Percentiles rank a stretch among this genome's conserved stretches.
These are phyloP conservation scores for Gasterosteus aculeatus DNA, from an alignment of 2,113 vertebrate genomes.

Conservation along the genomic window DNA sequence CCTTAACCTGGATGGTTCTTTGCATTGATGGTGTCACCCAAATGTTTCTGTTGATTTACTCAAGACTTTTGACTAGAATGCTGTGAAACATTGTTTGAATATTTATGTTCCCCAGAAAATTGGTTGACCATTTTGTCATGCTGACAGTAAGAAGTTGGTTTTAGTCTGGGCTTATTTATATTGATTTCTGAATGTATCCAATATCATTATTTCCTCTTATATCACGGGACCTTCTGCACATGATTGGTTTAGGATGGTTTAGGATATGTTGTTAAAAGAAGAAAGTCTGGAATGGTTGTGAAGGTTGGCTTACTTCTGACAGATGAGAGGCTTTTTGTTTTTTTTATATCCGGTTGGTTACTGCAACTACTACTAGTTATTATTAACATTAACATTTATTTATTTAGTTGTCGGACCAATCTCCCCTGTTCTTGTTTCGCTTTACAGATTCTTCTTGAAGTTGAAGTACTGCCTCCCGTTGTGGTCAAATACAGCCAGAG, in stretches of 20 bases:
- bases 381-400: too few species aligned
- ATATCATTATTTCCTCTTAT: not conserved
- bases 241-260: not conserved
- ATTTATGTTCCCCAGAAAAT: not conserved
- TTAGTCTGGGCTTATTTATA: not conserved
- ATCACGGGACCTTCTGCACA: not conserved
- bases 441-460: conserved; percentile 48
- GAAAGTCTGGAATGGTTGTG: too few species aligned
- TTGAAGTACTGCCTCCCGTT: conserved; percentile 7
- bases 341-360: too few species aligned
- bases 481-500: conserved; percentile 29
- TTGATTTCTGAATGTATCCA: not conserved
- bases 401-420: too few species aligned
- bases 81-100: not conserved
- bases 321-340: too few species aligned
- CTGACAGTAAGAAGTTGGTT: too few species aligned
- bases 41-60: not conserved
- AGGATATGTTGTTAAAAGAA: not conserved
- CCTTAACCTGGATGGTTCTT: not conserved
- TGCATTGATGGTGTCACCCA: not conserved
- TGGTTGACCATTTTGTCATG: too few species aligned
- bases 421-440: conserved; percentile 28
- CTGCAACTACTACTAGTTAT: too few species aligned
- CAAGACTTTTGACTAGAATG: not conserved
- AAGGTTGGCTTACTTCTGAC: too few species aligned